Evolutionary conservation across 2,797 vertebrate species (phyloP).

Genomic region (Melanitta fusca): DNA sequence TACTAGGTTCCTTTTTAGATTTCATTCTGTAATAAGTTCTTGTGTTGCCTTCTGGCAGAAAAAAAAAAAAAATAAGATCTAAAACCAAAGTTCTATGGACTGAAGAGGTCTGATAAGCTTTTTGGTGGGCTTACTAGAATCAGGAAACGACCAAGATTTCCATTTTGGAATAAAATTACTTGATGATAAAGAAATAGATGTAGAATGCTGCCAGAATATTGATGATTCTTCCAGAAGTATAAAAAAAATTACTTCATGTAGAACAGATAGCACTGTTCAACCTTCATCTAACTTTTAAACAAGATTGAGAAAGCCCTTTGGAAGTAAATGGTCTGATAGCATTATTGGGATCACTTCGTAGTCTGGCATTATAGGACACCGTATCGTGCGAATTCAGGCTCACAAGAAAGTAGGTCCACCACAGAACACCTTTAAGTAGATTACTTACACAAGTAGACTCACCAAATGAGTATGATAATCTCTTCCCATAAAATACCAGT

Average conservation of each 20-base stretch:
- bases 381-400: background rate
- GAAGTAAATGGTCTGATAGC: background rate
- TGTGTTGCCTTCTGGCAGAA: background rate
- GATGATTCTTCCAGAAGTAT: background rate
- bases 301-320: background rate
- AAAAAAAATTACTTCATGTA: background rate
- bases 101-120: background rate
- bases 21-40: slow-evolving; percentile 33
- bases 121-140: background rate
- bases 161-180: background rate
- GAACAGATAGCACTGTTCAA: background rate
- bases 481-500: background rate
- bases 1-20: background rate
- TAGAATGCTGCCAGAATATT: background rate
- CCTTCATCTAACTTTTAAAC: background rate
- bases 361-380: background rate
- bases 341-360: background rate
- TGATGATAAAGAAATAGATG: background rate
- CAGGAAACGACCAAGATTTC: background rate
- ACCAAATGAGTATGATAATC: background rate
- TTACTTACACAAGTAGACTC: background rate
- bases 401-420: background rate
- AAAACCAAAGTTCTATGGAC: background rate
- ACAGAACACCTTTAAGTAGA: background rate
- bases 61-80: background rate